phyloP scores from a whole-genome alignment of 2,888 invertebrate species.

The Steromphala cineraria region DNA sequence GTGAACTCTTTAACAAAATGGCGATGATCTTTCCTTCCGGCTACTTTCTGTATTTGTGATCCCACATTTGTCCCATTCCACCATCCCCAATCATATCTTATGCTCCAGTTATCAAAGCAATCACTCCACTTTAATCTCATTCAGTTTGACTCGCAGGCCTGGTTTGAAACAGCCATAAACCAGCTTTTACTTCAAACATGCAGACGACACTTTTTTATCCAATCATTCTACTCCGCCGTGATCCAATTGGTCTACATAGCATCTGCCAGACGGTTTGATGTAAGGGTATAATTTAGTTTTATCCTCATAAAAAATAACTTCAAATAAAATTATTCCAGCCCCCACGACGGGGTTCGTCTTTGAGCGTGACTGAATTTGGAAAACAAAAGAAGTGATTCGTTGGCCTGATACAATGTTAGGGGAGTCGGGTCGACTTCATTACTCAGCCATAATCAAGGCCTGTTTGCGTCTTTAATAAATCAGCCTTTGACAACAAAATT shows the following conservation, averaged over 20 bases:
- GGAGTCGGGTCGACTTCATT: background rate
- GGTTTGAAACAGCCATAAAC: background rate
- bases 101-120: constrained; percentile 10
- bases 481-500: constrained; percentile 19
- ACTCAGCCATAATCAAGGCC: background rate
- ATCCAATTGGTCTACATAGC: background rate
- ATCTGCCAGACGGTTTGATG: background rate
- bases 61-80: constrained; percentile 3
- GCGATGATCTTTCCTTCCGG: constrained; percentile 10
- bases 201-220: background rate
- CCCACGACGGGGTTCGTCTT: background rate
- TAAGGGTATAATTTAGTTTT: constrained; percentile 12
- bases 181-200: background rate
- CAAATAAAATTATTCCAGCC: constrained; percentile 1
- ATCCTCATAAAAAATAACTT: constrained; percentile 11
- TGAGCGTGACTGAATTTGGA: background rate
- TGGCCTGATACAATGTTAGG: background rate
- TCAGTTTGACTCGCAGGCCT: background rate
- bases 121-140: background rate
- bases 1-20: constrained; percentile 16
- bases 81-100: constrained; percentile 7
- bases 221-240: background rate
- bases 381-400: background rate
- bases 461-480: constrained; percentile 17
- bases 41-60: constrained; percentile 14